Conservation (phyloP, 1,140 invertebrate species). For the Tetramorium alpestre region DNA sequence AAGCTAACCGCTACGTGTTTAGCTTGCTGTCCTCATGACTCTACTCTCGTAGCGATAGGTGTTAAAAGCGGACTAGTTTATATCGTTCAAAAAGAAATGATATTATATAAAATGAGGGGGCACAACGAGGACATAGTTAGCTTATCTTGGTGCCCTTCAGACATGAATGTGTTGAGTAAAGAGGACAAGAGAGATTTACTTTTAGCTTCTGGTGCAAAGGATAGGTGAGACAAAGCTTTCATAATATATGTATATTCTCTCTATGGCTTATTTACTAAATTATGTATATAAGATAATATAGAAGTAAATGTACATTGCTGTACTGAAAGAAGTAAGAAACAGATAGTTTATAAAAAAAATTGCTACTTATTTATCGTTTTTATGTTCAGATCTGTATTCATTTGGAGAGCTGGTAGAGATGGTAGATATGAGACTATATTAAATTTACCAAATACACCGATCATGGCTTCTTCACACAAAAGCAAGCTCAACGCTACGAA, state of each 20-base stretch:
- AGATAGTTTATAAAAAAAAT: not conserved
- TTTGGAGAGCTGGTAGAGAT: conserved; percentile 87
- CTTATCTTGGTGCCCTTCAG: conserved; percentile 90
- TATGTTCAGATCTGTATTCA: conserved; percentile 81
- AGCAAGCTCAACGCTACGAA: conserved; percentile 70
- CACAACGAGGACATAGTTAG: conserved; percentile 91
- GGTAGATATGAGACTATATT: conserved; percentile 84
- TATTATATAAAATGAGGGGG: conserved; percentile 89
- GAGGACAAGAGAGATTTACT: conserved; percentile 82
- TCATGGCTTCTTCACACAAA: conserved; percentile 72
- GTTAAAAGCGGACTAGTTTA: conserved; percentile 88
- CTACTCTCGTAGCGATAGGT: conserved; percentile 88
- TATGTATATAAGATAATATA: not conserved
- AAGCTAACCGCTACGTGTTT: conserved; percentile 86
- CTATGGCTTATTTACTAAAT: not conserved
- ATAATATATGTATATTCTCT: conserved; percentile 4
- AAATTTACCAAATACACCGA: conserved; percentile 72
- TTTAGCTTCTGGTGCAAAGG: conserved; percentile 86
- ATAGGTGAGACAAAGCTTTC: conserved; percentile 77
- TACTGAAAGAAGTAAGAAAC: conserved; percentile 19
- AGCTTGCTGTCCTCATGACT: conserved; percentile 88
- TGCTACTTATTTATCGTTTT: not conserved
- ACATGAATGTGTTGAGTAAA: conserved; percentile 84
- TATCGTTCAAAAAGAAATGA: conserved; percentile 86
- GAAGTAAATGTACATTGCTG: conserved; percentile 14